These are phyloP conservation scores for Mystacides longicornis DNA, from an alignment of 2,888 invertebrate species.

Conservation along the genomic window DNA sequence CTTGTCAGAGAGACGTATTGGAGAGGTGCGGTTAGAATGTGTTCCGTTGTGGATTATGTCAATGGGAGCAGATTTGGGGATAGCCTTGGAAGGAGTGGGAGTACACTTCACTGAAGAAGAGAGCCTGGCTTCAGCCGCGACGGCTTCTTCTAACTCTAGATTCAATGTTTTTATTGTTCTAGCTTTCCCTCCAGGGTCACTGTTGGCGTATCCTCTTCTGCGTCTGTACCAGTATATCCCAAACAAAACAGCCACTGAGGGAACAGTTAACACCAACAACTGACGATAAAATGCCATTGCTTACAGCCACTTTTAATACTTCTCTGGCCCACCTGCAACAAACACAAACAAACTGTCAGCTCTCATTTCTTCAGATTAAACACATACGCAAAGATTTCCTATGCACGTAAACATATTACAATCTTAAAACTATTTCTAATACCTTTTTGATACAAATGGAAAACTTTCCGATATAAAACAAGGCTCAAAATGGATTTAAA, in stretches of 20 bases:
- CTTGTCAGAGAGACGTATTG: constrained; percentile 55
- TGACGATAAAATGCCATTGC: constrained; percentile 74
- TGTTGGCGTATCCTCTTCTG: constrained; percentile 64
- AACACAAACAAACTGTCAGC: constrained; percentile 17
- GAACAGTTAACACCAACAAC: constrained; percentile 70
- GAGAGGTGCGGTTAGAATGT: constrained; percentile 49
- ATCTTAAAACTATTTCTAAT: no score
- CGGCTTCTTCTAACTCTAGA: constrained; percentile 47
- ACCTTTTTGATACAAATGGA: no score
- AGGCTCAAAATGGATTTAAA: no score
- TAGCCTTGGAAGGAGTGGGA: constrained; percentile 30
- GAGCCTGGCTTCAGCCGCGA: constrained; percentile 49
- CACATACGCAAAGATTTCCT: background rate
- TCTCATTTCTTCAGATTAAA: background rate
- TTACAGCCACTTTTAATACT: constrained; percentile 62
- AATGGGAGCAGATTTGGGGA: constrained; percentile 60
- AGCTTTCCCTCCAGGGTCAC: constrained; percentile 65
- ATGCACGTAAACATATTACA: background rate
- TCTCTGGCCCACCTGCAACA: constrained; percentile 44
- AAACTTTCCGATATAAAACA: no score
- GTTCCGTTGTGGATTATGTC: constrained; percentile 53
- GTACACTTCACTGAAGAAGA: constrained; percentile 53
- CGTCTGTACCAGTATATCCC: constrained; percentile 79
- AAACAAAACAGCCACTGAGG: constrained; percentile 70
- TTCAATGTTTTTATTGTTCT: constrained; percentile 41